Evolutionary conservation across 2,888 invertebrate genomes (phyloP), one percentile per base, ranked within the genome.

Genomic region (Meliscaeva auricollis): DNA sequence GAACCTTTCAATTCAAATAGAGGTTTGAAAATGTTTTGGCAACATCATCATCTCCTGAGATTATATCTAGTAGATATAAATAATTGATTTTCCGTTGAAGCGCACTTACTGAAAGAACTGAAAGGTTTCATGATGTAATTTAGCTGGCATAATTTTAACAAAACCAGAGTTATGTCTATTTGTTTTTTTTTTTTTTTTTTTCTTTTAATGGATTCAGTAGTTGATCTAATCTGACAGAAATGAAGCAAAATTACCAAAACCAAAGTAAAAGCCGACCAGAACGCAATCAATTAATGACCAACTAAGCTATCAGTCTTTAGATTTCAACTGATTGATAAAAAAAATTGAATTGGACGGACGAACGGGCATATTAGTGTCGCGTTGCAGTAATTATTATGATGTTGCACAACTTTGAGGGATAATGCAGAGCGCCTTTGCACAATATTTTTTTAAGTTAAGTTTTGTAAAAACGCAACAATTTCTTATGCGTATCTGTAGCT

Each of bases 1-100:
- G 35, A 80, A 74, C 73, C 79, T 74, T 79, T 79, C 68, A 73
- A 79, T 68, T 73, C 66, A n/a, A 44, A 52, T 32, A 13, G n/a
- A 38, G 38, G 7, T 22, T 41, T 70, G 22, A 50, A 52, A 68
- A 32, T 52, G 11, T 54, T 46, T 72, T 13, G 60, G 35, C 58
- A 72, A 56, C 56, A 48, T 20, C 48, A 41, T 26, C 50, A 50
- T 26, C 30, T 46, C 44, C 35, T 9, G n/a, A 20, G n/a, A 15
- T n/a, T 32, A 17, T 22, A 22, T 62, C n/a, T n/a, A 50, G 22
- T 4, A 50, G 32, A 66, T 74, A 54, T 35, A 75, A 56, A 72
- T 54, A 72, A 72, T 56, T 52, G 48, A 72, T 48, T 78, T 26
- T 72, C 72, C 15, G 32, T 56, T 30, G 48, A 48, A 26, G 20